A percentile compares a stretch with the other conserved stretches of the same genome.
phyloP scores from a whole-genome alignment of 2,797 vertebrate genomes.

The Sebastiscus albofasciatus region DNA sequence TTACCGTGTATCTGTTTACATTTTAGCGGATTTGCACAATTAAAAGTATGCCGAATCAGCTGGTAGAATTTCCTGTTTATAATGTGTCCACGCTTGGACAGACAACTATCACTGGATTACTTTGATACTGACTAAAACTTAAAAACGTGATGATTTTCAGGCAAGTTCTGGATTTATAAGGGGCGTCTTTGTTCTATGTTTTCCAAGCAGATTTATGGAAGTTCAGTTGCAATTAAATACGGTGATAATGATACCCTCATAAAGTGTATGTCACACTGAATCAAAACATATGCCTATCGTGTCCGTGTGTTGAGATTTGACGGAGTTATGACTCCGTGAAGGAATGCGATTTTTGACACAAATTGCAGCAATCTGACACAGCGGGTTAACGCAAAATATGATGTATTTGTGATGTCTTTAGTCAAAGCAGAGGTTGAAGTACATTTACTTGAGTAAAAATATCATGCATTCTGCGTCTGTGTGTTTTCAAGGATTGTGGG shows the following conservation, averaged over 20 bases:
- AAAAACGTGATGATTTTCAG: neutral
- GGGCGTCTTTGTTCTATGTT: neutral
- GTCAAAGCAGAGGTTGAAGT: neutral
- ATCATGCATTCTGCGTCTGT: neutral
- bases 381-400: neutral
- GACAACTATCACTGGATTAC: neutral
- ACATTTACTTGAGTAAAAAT: neutral
- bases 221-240: neutral
- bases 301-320: neutral
- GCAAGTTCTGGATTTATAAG: neutral
- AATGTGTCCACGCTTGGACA: neutral
- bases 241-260: neutral
- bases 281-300: neutral
- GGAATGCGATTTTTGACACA: neutral
- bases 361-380: neutral
- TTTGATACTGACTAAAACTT: neutral
- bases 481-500: neutral
- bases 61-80: neutral
- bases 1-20: neutral
- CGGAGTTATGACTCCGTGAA: neutral
- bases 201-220: neutral
- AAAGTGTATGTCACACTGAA: neutral
- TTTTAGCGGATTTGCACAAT: neutral
- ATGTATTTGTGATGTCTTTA: neutral
- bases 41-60: neutral